Percentiles rank a stretch among this genome's conserved stretches.
Conservation (phyloP, 2,113 vertebrate genomes). For the Cyanoliseus patagonus region DNA sequence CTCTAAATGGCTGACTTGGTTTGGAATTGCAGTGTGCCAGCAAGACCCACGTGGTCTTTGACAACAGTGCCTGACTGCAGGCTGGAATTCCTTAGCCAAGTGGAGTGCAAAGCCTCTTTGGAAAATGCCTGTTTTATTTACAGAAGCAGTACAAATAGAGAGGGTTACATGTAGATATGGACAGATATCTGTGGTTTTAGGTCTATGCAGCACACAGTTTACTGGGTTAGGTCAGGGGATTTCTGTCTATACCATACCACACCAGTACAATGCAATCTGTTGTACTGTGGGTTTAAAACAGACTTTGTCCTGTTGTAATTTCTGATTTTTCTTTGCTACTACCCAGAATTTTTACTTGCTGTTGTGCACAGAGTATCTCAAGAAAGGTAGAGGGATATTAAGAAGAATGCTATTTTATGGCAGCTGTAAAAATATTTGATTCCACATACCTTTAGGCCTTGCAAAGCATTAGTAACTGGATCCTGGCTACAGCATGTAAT, state of each 20-base stretch:
- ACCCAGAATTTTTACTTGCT: background rate
- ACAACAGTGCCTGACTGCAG: background rate
- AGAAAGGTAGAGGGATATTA: background rate
- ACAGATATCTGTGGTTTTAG: rapidly evolving
- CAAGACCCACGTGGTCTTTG: background rate
- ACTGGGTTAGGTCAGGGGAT: background rate
- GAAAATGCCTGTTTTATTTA: background rate
- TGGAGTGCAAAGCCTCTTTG: background rate
- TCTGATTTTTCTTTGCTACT: background rate
- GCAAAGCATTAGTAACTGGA: constrained; percentile 40
- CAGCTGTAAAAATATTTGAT: constrained; percentile 43
- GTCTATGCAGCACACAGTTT: background rate
- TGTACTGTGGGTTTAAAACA: background rate
- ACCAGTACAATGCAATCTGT: background rate
- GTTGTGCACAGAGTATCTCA: background rate
- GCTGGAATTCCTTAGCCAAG: background rate
- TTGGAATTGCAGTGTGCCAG: background rate
- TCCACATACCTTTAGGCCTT: constrained; percentile 25
- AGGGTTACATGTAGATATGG: background rate
- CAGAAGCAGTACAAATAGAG: background rate
- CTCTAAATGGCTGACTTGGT: background rate
- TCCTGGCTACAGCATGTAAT: constrained; percentile 33
- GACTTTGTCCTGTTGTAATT: background rate
- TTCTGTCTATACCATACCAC: background rate
- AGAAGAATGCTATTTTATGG: background rate